Percentiles rank a stretch among this genome's conserved stretches.
phyloP scores from a whole-genome alignment of 1,140 invertebrate genomes.

The Drosophila kurseongensis region DNA sequence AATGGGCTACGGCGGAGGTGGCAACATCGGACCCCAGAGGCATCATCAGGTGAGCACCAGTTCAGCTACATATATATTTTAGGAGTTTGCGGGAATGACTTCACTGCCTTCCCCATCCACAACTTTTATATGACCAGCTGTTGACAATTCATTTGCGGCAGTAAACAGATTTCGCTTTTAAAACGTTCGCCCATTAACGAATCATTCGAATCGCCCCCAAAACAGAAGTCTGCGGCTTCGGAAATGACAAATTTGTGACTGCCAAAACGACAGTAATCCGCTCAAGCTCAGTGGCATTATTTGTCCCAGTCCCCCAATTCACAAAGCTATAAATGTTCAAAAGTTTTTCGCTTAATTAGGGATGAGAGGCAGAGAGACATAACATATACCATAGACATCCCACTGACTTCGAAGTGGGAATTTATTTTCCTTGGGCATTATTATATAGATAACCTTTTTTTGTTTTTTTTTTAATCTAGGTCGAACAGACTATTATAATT shows the following conservation, averaged over 20 bases:
- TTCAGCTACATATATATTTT: not conserved
- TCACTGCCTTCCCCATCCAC: constrained; percentile 9
- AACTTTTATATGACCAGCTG: constrained; percentile 35
- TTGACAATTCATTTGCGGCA: constrained; percentile 52
- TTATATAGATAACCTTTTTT: too few relatives aligned
- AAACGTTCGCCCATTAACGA: constrained; percentile 16
- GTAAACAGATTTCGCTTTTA: constrained; percentile 47
- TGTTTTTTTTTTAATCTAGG: too few relatives aligned
- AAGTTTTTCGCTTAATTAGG: constrained; percentile 16
- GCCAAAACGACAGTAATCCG: constrained; percentile 19
- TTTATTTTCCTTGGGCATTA: not conserved
- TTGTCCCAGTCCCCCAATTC: not conserved
- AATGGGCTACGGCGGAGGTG: constrained; percentile 80
- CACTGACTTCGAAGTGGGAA: too few relatives aligned
- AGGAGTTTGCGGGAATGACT: constrained; percentile 18
- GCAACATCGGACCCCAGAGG: constrained; percentile 63
- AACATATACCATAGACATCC: not conserved
- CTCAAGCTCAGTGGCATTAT: constrained; percentile 27
- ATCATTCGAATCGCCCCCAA: constrained; percentile 27
- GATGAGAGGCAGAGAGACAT: not conserved
- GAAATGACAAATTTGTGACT: constrained; percentile 39
- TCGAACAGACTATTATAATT: too few relatives aligned
- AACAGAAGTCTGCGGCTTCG: constrained; percentile 18
- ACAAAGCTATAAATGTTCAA: not conserved
- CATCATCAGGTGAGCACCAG: constrained; percentile 81